Percentiles rank a stretch among this genome's conserved stretches.
Evolutionary conservation across 2,113 vertebrate genomes (phyloP).

Genomic region (Rhinoptilus africanus): DNA sequence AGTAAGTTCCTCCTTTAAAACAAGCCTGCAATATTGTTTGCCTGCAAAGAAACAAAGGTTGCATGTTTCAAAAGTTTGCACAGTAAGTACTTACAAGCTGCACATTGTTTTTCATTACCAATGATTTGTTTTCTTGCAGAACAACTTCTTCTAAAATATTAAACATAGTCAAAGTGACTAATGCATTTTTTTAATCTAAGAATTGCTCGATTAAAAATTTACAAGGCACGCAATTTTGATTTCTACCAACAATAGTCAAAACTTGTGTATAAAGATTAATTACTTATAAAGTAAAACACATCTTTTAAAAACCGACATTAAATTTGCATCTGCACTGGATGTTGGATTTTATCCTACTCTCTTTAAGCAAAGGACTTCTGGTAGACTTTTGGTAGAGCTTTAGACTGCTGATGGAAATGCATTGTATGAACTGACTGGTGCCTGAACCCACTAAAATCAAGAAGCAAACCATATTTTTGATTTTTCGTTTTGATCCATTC

Average conservation of each 20-base stretch:
- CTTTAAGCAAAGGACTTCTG: constrained; percentile 23
- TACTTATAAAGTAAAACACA: constrained; percentile 74
- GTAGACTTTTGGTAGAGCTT: constrained; percentile 1
- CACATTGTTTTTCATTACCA: constrained; percentile 72
- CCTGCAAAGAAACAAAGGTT: constrained; percentile 45
- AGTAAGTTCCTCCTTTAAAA: not conserved
- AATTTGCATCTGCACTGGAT: constrained; percentile 68
- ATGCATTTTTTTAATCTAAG: constrained; percentile 87
- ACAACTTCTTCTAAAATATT: constrained; percentile 87
- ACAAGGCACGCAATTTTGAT: constrained; percentile 88
- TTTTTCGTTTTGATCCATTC: not conserved
- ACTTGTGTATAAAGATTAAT: constrained; percentile 86
- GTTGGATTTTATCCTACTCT: constrained; percentile 30
- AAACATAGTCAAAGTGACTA: constrained; percentile 84
- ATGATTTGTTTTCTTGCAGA: constrained; percentile 76
- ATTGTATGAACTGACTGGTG: not conserved
- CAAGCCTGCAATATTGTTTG: not conserved
- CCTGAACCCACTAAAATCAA: not conserved
- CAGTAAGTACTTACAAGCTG: constrained; percentile 61
- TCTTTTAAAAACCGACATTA: constrained; percentile 68
- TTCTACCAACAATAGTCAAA: constrained; percentile 84
- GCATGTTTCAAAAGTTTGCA: constrained; percentile 57
- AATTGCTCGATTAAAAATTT: constrained; percentile 89
- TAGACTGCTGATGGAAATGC: constrained; percentile 18
- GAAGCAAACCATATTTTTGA: not conserved